Evolutionary conservation across 2,888 invertebrate species (phyloP), one percentile per base, ranked within the genome.

Genomic region (Tetanocera ferruginea): DNA sequence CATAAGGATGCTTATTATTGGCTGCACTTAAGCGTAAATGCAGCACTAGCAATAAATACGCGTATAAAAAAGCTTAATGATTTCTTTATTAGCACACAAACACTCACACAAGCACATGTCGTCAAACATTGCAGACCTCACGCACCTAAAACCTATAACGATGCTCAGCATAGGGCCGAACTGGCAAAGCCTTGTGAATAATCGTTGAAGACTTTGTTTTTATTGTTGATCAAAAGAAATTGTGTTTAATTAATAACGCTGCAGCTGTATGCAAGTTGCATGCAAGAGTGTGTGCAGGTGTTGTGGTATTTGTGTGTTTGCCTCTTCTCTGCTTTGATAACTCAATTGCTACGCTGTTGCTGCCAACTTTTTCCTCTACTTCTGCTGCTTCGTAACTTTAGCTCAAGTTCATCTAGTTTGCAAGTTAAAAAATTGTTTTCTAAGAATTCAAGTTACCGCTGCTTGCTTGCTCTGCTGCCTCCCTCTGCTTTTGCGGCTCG

Each of bases 81-180:
- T 69, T 69, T 69, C 51, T 51, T 51, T 69, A 51, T 69, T 64
- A n/a, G 64, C 62, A 64, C 62, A 64, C 62, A 64, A 23, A 14
- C 3, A 64, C 31, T 9, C 62, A 11, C 34, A 67, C 67, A 25
- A 19, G 37, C 37, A 37, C 37, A 37, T 1, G 43, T 37, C 37
- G 37, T 14, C 11, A 2, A 5, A 14, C 43, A 43, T 43, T 0
- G 43, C 14, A 43, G 43, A 43, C 43, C 43, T 43, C 43, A 43
- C 43, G 14, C 43, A 43, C 43, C 11, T 14, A 1, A 11, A 11
- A 43, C 14, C 1, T 43, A 11, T 14, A 11, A 43, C 14, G 43
- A 43, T 43, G 11, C 14, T 11, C 43, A 60, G 60, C 28, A 28
- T 3, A 60, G 60, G 43, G 43, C 14, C 3, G 14, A 28, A 9